Percentiles rank a stretch among this genome's conserved stretches.
Evolutionary conservation across 2,888 invertebrate species (phyloP).

Genomic region (Conistra vaccinii): DNA sequence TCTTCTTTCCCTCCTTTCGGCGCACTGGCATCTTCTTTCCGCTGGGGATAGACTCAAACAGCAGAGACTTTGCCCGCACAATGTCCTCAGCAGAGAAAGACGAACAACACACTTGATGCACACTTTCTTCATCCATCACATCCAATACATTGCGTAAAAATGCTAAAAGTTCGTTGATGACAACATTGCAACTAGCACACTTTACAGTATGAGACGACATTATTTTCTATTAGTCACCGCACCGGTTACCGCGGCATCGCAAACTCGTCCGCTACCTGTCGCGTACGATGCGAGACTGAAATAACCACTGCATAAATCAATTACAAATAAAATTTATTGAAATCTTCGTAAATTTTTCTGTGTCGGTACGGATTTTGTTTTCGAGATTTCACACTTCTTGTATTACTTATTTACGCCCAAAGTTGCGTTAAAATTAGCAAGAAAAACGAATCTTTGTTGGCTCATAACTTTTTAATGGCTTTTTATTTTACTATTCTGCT

Average conservation of each 20-base stretch:
- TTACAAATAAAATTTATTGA: too few relatives aligned
- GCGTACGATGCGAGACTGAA: not conserved
- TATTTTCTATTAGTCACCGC: conserved; percentile 2
- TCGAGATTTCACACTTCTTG: too few relatives aligned
- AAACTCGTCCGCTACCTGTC: not conserved
- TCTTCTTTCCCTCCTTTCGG: not conserved
- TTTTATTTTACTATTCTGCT: too few relatives aligned
- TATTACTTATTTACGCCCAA: too few relatives aligned
- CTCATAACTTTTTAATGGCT: too few relatives aligned
- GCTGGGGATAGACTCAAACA: not conserved
- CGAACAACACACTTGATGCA: not conserved
- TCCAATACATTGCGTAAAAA: not conserved
- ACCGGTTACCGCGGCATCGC: conserved; percentile 2
- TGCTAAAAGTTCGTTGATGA: not conserved
- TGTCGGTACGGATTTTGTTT: too few relatives aligned
- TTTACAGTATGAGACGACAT: not conserved
- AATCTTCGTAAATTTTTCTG: too few relatives aligned
- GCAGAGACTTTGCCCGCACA: not conserved
- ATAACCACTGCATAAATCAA: too few relatives aligned
- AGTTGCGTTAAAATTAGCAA: too few relatives aligned
- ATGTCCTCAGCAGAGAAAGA: not conserved
- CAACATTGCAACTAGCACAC: not conserved
- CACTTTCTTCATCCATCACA: not conserved
- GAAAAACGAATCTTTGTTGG: too few relatives aligned
- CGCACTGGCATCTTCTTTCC: not conserved